Conservation (phyloP, 2,888 invertebrate species). For the Perithous albicinctus region DNA sequence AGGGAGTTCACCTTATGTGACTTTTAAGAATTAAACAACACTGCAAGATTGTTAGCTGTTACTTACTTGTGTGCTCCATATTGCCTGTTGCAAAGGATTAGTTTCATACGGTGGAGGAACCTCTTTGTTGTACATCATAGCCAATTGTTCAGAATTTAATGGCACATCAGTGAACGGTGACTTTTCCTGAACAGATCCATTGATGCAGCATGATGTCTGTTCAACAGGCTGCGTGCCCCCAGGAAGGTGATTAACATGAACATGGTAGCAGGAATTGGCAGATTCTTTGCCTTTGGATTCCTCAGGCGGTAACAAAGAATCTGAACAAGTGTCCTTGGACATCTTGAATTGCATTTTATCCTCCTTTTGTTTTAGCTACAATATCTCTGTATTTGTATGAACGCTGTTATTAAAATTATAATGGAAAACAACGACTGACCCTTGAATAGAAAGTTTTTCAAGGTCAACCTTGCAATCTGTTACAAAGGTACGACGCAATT, state of each 20-base stretch:
- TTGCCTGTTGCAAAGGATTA: neutral
- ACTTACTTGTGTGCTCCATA: conserved; percentile 4
- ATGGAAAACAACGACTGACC: neutral
- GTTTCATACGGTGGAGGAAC: neutral
- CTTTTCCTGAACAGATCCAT: neutral
- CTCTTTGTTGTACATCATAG: neutral
- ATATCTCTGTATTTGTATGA: neutral
- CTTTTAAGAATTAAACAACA: no score
- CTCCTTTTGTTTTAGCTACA: neutral
- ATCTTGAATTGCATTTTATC: neutral
- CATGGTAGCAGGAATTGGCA: neutral
- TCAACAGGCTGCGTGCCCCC: neutral
- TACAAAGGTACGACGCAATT: neutral
- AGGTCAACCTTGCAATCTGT: neutral
- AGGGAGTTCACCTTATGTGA: no score
- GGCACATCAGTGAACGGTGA: neutral
- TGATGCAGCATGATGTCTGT: neutral
- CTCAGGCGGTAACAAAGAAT: neutral
- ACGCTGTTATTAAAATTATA: neutral
- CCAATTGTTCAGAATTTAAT: neutral
- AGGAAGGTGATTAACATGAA: neutral
- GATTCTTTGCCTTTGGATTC: neutral
- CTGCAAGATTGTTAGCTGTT: neutral
- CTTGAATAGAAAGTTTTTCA: no score
- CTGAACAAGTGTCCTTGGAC: neutral